These are phyloP conservation scores for Daktulosphaira vitifoliae DNA, from an alignment of 1,140 invertebrate genomes.

Conservation along the genomic window DNA sequence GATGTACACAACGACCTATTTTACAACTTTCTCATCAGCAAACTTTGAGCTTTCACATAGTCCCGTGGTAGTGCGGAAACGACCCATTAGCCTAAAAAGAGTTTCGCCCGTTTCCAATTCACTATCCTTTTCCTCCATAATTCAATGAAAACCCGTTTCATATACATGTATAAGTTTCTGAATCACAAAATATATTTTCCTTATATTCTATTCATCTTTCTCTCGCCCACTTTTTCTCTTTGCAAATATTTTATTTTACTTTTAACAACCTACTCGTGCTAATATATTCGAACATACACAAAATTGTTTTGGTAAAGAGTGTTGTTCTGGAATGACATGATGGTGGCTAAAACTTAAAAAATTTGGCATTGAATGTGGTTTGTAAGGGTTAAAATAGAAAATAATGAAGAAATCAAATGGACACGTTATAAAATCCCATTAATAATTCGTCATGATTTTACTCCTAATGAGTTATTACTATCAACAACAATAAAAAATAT, in stretches of 20 bases:
- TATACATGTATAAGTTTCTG: conserved; percentile 9
- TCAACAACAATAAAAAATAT: too few relatives aligned
- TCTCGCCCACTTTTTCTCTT: background rate
- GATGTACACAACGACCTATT: too few relatives aligned
- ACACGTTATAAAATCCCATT: conserved; percentile 13
- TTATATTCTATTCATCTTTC: background rate
- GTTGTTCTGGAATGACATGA: too few relatives aligned
- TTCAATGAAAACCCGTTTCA: conserved; percentile 20
- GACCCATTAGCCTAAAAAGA: conserved; percentile 30
- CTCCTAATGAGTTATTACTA: too few relatives aligned
- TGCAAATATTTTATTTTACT: conserved; percentile 5
- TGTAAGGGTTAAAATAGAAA: background rate
- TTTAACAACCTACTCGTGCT: background rate
- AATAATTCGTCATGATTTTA: conserved; percentile 13
- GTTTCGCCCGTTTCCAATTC: conserved; percentile 18
- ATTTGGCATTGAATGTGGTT: conserved; percentile 17
- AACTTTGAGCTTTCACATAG: too few relatives aligned
- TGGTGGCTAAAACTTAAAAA: conserved; percentile 9
- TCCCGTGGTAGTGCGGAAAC: background rate
- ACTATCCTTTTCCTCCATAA: background rate
- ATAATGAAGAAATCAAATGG: conserved; percentile 6
- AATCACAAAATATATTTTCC: conserved; percentile 10
- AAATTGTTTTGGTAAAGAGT: too few relatives aligned
- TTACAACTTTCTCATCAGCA: too few relatives aligned
- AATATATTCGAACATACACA: too few relatives aligned